Base-by-base conservation (phyloP, 2,113 vertebrate species). In the Carassius auratus region DNA sequence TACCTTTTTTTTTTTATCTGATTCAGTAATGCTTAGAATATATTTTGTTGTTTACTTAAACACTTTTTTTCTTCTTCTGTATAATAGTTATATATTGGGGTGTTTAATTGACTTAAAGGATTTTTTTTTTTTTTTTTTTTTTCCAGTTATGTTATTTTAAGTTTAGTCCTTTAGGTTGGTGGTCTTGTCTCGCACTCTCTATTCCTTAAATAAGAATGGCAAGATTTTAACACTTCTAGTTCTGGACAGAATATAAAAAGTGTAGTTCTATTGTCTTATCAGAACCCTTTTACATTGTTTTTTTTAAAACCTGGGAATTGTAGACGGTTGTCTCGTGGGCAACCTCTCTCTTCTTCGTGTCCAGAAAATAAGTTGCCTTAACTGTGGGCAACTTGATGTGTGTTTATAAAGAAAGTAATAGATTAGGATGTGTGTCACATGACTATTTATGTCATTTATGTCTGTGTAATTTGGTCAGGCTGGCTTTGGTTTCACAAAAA, bases 1-100 rank as follows among this genome's bases (percentile, higher is more conserved):
- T 87, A 74, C 81, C 89, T 88, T 93, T 93, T 93, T 93, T 93
- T 93, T 92, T 93, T 93, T 92, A 92, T 90, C 86, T 80, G 84
- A 80, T 84, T 86, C 82, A 69, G 81, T 84, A 90, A 82, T 86
- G 38, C 90, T 73, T 52, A 50, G 75, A 91, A 86, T 85, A n/a
- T 13, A 90, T 12, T 50, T 85, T 76, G 30, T 57, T 85, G 26
- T 89, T 73, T 79, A 3, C 45, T 48, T 12, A 48, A 0, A 48
- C 45, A 9, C 42, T 45, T 10, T 48, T 48, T 48, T 48, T 7
- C 36, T 45, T 45, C 0, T 45, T 45, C 45, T 48, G 45, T 48
- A 48, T 48, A 48, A 48, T 48, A 48, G 45, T 12, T 45, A 45
- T 10, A 9, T 74, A 71, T 73, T 57, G 30, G 82, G 84, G 71